Evolutionary conservation across 2,797 vertebrate genomes (phyloP), one percentile per base, ranked within the genome.

Genomic region (Myotis vivesi): DNA sequence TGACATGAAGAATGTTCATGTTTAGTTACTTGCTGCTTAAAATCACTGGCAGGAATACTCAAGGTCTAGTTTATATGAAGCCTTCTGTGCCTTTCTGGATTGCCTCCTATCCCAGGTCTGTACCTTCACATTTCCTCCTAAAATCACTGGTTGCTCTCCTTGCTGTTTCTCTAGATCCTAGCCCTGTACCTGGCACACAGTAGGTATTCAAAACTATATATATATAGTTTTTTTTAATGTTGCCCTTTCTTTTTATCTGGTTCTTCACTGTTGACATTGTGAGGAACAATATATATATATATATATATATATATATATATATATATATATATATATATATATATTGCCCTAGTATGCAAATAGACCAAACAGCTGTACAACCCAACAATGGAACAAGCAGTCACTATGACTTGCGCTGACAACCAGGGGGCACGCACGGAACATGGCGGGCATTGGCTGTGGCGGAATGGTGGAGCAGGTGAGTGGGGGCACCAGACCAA

Each of bases 221-320:
- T 38, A 38, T 36, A 36, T 3, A 3, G n/a, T 20, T 85, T 96
- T 92, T 91, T 84, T 68, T 68, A 73, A 77, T 82, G 87, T 95
- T 89, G 94, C 57, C 87, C 89, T 93, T 79, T 88, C 87, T 92
- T 96, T 97, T 95, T 68, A 84, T 95, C 95, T 88, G 93, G 73
- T 87, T 91, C 87, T 86, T 93, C 68, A 12, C 59, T 89, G 85
- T 93, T 89, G 93, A 77, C 86, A 85, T 20, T 95, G 91, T 55
- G 36, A 36, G 36, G 36, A 36, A 41, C 7, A 6, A 38, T 36
- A 36, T 55, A 55, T 55, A 55, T 55, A 57, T 10, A n/a, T n/a
- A n/a, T n/a, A n/a, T n/a, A n/a, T n/a, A n/a, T n/a, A n/a, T n/a
- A n/a, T n/a, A n/a, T n/a, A n/a, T n/a, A n/a, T n/a, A 41, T 38